phyloP scores from a whole-genome alignment of 2,113 vertebrate species.

The Illadopsis cleaveri region DNA sequence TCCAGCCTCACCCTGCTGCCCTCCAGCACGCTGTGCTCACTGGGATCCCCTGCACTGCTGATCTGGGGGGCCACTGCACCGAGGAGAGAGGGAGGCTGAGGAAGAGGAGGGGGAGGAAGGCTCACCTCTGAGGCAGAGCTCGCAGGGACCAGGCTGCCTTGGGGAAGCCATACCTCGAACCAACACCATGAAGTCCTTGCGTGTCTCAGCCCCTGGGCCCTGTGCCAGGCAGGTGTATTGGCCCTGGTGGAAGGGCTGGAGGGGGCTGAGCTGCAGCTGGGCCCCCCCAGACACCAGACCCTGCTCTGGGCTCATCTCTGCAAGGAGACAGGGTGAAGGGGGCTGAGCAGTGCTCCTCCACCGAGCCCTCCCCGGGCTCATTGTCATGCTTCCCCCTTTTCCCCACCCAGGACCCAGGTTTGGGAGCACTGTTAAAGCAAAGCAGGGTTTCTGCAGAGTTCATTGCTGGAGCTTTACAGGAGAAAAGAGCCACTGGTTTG shows the following conservation, averaged over 20 bases:
- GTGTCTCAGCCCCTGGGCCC: constrained; percentile 65
- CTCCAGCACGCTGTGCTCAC: constrained; percentile 77
- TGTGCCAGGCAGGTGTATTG: constrained; percentile 82
- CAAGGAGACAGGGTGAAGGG: rapidly evolving
- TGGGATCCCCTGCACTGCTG: constrained; percentile 56
- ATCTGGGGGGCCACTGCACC: constrained; percentile 82
- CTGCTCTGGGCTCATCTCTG: constrained; percentile 66
- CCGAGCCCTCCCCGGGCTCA: rapidly evolving
- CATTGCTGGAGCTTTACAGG: not conserved
- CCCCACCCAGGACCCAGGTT: rapidly evolving
- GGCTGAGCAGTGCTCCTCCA: not conserved
- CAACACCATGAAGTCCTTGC: constrained; percentile 80
- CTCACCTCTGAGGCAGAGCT: rapidly evolving
- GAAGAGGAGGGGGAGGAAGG: not conserved
- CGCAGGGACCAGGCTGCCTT: rapidly evolving
- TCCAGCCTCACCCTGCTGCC: constrained; percentile 78
- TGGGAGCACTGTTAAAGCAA: not conserved
- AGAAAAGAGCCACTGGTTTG: not conserved
- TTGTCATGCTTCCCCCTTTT: rapidly evolving
- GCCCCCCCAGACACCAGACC: constrained; percentile 76
- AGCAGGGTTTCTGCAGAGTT: not conserved
- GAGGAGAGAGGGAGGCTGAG: not conserved
- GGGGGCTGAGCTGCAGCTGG: constrained; percentile 83
- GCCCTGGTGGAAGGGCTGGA: constrained; percentile 84
- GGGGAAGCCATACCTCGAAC: constrained; percentile 76